Evolutionary conservation across 2,888 invertebrate species (phyloP), one percentile per base, ranked within the genome.

Genomic region (Pemphredon lugubris): DNA sequence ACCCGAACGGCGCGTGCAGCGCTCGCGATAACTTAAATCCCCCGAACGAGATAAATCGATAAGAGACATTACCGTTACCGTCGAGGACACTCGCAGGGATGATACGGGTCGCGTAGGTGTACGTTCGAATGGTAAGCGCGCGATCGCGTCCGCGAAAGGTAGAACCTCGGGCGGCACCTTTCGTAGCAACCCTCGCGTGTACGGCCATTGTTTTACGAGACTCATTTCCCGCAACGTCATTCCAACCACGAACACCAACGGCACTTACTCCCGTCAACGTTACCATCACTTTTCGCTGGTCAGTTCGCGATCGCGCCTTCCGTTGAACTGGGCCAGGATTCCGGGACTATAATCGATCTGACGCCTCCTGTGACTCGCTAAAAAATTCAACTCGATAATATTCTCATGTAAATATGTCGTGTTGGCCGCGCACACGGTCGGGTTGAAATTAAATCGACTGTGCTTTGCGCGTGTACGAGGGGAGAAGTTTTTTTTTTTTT

Each of bases 181-280:
- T 71, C 66, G 45, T n/a, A 63, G 67, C 54, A 73, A 69, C 61
- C 79, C 83, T 87, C 81, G 86, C 84, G 87, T 87, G 85, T 82
- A 76, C 75, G 73, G 78, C n/a, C 81, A 79, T 83, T 83, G 84
- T 82, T 87, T 86, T 87, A 87, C 84, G 86, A 86, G 83, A 77
- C 84, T 85, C 84, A 85, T 87, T 88, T 87, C 84, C 84, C 84
- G 83, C 84, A 77, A 82, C 82, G 85, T 86, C 85, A 85, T 86
- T 87, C 81, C 82, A 58, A 80, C n/a, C 72, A 76, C 61, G 68
- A 73, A 69, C 75, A 74, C 71, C 71, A 59, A 42, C 72, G 58
- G 61, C 71, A 61, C 73, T 76, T 66, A 47, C 70, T 40, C 61
- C 71, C 67, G 67, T 78, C 75, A 77, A 73, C 72, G 60, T 78